A percentile compares a stretch with the other conserved stretches of the same genome.
Conservation (phyloP, 2,888 invertebrate genomes). For the Eupeodes latifasciatus region DNA sequence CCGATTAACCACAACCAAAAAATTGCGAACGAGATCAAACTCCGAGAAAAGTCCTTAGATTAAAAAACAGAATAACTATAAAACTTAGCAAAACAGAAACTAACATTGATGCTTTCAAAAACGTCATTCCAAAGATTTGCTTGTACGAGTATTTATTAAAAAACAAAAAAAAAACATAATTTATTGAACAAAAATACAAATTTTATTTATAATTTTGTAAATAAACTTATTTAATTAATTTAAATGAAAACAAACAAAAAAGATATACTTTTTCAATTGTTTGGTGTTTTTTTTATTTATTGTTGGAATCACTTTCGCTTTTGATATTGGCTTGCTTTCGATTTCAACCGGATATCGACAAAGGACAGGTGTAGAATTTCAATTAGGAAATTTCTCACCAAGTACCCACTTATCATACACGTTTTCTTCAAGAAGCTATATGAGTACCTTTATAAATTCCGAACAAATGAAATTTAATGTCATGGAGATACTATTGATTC, state of each 20-base stretch:
- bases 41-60: slow-evolving; percentile 76
- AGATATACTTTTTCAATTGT: slow-evolving; percentile 8
- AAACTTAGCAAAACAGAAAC: slow-evolving; percentile 37
- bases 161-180: slow-evolving; percentile 53
- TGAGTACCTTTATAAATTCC: background rate
- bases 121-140: slow-evolving; percentile 79
- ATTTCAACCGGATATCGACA: slow-evolving; percentile 23
- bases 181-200: slow-evolving; percentile 65
- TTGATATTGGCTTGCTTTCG: slow-evolving; percentile 12
- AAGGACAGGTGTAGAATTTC: slow-evolving; percentile 35
- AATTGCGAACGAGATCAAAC: slow-evolving; percentile 69
- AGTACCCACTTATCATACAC: background rate
- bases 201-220: slow-evolving; percentile 76
- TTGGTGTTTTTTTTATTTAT: background rate
- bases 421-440: background rate
- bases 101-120: slow-evolving; percentile 70
- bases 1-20: background rate
- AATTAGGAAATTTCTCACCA: slow-evolving; percentile 25
- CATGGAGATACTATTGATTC: slow-evolving; percentile 24
- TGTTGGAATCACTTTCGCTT: slow-evolving; percentile 48
- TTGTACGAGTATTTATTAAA: slow-evolving; percentile 76
- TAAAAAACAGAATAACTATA: slow-evolving; percentile 72
- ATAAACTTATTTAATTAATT: slow-evolving; percentile 55
- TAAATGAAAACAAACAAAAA: slow-evolving; percentile 49
- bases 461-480: background rate